Evolutionary conservation across 1,140 invertebrate genomes (phyloP).

Genomic region (Triops longicaudatus): DNA sequence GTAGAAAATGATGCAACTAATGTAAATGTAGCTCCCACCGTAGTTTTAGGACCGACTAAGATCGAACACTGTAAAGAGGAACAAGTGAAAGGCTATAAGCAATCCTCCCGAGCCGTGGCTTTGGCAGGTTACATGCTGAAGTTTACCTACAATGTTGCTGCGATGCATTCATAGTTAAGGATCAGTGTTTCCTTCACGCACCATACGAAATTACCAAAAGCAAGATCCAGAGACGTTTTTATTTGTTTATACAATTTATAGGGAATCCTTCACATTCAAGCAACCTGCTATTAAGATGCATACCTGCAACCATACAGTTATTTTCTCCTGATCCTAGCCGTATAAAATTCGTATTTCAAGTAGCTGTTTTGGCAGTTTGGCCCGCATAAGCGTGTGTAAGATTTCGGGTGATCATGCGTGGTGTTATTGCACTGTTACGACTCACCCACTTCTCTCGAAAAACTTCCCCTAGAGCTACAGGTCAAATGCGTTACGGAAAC

Average conservation of each 20-base stretch:
- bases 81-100: not conserved
- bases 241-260: not conserved
- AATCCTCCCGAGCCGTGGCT: not conserved
- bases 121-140: no score
- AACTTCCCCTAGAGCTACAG: not conserved
- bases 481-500: no score
- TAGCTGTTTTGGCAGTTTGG: not conserved
- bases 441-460: not conserved
- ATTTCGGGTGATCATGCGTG: not conserved
- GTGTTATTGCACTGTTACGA: conserved; percentile 15
- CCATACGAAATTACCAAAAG: not conserved
- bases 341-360: not conserved
- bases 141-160: not conserved
- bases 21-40: not conserved
- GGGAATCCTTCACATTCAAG: not conserved
- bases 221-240: not conserved
- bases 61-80: not conserved
- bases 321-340: not conserved
- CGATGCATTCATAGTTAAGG: not conserved
- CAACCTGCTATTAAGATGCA: not conserved
- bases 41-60: not conserved
- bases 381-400: not conserved
- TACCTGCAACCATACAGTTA: not conserved
- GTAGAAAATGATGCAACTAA: not conserved
- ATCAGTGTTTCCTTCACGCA: not conserved